Percentiles rank a stretch among this genome's conserved stretches.
These are phyloP conservation scores for Barbus barbus DNA, from an alignment of 2,113 vertebrate species.

Conservation along the genomic window DNA sequence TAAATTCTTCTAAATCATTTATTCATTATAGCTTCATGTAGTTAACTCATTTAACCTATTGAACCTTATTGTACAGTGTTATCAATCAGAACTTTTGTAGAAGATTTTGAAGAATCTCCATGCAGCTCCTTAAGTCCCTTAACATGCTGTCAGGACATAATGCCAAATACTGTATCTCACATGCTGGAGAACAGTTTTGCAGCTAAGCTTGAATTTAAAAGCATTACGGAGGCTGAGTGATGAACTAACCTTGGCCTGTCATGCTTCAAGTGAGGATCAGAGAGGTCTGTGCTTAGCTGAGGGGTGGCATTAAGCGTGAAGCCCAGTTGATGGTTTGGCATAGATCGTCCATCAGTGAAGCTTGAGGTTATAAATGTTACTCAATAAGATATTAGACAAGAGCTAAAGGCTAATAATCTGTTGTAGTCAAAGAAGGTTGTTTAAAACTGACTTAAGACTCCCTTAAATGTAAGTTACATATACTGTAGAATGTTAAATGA, in stretches of 20 bases:
- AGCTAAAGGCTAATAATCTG: not conserved
- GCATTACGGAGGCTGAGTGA: not conserved
- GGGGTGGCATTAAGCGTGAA: not conserved
- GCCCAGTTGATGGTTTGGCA: not conserved
- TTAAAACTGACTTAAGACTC: too few species aligned
- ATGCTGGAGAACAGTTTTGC: not conserved
- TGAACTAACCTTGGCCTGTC: not conserved
- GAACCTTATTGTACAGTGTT: not conserved
- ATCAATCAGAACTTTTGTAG: not conserved
- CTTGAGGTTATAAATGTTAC: conserved; percentile 3
- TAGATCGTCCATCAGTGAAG: not conserved
- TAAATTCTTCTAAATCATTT: too few species aligned
- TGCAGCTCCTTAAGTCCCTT: not conserved
- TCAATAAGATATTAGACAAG: not conserved
- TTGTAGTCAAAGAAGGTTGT: too few species aligned
- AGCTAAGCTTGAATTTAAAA: not conserved
- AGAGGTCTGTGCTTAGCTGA: not conserved
- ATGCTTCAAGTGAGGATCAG: not conserved
- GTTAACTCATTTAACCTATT: not conserved
- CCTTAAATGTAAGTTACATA: too few species aligned
- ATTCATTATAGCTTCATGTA: too few species aligned
- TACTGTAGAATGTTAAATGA: too few species aligned
- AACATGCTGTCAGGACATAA: not conserved
- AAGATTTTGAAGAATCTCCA: not conserved
- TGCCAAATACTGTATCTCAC: not conserved